Conservation (phyloP, 1,140 invertebrate species). For the Seison nebaliae region DNA sequence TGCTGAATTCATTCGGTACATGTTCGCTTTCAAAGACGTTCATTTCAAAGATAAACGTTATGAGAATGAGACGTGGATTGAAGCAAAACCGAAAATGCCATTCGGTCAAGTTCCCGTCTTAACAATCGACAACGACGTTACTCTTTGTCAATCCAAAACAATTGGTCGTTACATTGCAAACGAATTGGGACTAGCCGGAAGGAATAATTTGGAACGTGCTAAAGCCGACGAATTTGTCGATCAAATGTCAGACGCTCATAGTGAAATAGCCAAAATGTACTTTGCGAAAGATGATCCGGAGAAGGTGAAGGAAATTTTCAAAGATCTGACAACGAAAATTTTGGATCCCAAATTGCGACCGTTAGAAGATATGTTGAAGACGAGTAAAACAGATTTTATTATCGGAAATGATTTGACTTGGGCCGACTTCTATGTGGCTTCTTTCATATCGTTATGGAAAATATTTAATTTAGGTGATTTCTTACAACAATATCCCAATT, state of each 20-base stretch:
- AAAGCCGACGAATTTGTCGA: conserved; percentile 10
- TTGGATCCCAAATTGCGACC: background rate
- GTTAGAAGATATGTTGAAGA: background rate
- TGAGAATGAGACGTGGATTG: conserved; percentile 14
- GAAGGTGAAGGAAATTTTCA: background rate
- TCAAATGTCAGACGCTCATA: conserved; percentile 6
- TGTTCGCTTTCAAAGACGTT: conserved; percentile 13
- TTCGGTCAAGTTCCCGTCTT: conserved; percentile 11
- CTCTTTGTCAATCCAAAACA: conserved; percentile 2
- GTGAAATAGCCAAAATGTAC: background rate
- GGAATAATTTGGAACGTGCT: conserved; percentile 7
- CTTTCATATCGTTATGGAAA: too few species aligned
- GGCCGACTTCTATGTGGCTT: conserved; percentile 9
- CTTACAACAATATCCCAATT: background rate
- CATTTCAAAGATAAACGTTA: conserved; percentile 15
- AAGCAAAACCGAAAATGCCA: conserved; percentile 13
- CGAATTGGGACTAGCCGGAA: conserved; percentile 7
- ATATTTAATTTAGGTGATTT: conserved; percentile 2
- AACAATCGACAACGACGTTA: conserved; percentile 35
- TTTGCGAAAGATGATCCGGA: conserved; percentile 7
- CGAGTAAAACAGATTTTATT: background rate
- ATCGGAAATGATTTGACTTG: conserved; percentile 1
- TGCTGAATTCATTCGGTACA: conserved; percentile 14
- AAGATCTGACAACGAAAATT: background rate
- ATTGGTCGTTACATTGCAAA: conserved; percentile 9